These are phyloP conservation scores for Callaeas wilsoni DNA, from an alignment of 2,113 vertebrate genomes.

Conservation along the genomic window DNA sequence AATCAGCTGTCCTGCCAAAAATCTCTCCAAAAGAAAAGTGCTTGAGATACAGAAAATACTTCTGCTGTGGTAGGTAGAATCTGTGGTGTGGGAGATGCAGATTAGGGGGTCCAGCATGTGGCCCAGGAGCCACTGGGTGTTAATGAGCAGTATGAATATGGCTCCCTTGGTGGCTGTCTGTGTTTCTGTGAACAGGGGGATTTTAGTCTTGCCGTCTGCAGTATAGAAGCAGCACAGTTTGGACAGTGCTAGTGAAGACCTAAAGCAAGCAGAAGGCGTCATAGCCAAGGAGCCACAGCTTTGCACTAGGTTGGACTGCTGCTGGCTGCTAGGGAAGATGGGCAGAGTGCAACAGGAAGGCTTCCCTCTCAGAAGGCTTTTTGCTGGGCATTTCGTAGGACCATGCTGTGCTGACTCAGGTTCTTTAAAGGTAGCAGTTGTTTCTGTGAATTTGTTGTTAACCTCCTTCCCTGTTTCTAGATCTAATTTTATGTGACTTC, in stretches of 20 bases:
- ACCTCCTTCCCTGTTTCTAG: constrained; percentile 21
- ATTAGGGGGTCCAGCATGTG: not conserved
- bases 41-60: not conserved
- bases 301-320: not conserved
- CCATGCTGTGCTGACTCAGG: not conserved
- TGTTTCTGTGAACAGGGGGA: not conserved
- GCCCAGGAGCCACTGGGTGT: not conserved
- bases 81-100: not conserved
- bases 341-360: not conserved
- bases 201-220: not conserved
- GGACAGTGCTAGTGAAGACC: not conserved
- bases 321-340: not conserved
- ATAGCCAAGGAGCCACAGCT: not conserved
- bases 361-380: not conserved
- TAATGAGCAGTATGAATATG: not conserved
- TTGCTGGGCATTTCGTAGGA: not conserved
- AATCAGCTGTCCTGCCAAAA: not conserved
- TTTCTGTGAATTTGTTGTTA: constrained; percentile 20
- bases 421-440: not conserved
- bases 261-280: not conserved
- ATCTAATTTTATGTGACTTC: constrained; percentile 25
- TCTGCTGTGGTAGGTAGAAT: not conserved
- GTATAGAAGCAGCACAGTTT: not conserved
- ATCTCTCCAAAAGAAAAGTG: not conserved
- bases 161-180: not conserved